Percentiles rank a stretch among this genome's conserved stretches.
Conservation (phyloP, 1,140 invertebrate genomes). For the Philopotamus ludificatus region DNA sequence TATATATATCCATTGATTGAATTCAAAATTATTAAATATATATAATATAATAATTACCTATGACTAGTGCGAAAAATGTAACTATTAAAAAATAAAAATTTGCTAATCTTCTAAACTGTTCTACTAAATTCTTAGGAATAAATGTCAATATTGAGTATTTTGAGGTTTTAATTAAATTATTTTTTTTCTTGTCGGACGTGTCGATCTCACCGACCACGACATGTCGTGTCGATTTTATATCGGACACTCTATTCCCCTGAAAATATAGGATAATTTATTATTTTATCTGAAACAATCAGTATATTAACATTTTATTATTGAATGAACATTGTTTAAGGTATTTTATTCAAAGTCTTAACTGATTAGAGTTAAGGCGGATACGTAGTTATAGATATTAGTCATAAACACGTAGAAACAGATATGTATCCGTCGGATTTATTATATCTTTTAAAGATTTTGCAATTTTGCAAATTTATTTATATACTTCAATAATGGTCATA, state of each 20-base stretch:
- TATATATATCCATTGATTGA: neutral
- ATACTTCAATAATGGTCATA: too few species aligned
- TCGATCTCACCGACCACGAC: constrained; percentile 58
- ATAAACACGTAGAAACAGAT: too few species aligned
- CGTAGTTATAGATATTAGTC: too few species aligned
- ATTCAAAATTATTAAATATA: neutral
- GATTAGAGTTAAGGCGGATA: too few species aligned
- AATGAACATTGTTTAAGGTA: too few species aligned
- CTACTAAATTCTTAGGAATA: constrained; percentile 78
- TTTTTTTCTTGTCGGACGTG: constrained; percentile 50
- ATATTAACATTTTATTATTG: too few species aligned
- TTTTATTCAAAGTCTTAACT: too few species aligned
- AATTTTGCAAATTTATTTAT: too few species aligned
- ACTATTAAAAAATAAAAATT: constrained; percentile 84
- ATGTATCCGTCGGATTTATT: too few species aligned
- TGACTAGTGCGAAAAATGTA: constrained; percentile 64
- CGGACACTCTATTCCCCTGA: constrained; percentile 61
- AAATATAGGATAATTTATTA: too few species aligned
- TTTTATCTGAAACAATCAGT: too few species aligned
- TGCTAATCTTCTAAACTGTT: constrained; percentile 80
- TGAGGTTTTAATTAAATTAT: constrained; percentile 65
- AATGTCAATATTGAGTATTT: constrained; percentile 81
- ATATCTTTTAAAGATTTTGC: too few species aligned
- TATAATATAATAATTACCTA: constrained; percentile 63
- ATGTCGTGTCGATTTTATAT: constrained; percentile 56